Conservation (phyloP, 2,113 vertebrate species). For the Arizona elegans region DNA sequence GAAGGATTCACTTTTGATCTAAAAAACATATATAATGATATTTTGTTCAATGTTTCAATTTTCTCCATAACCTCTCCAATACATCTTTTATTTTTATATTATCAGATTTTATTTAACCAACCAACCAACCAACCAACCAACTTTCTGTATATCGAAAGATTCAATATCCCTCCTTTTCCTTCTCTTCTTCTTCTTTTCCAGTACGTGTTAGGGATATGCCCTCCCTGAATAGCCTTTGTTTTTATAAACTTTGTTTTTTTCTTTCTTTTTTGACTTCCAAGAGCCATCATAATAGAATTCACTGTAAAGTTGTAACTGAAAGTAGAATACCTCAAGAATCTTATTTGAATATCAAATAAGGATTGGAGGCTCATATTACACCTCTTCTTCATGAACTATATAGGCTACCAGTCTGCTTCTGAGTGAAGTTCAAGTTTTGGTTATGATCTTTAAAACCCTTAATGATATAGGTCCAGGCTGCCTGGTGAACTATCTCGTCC, state of each 20-base stretch:
- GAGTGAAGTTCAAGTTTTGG: not conserved
- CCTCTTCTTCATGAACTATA: not conserved
- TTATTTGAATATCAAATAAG: not conserved
- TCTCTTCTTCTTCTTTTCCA: not conserved
- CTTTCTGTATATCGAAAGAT: not conserved
- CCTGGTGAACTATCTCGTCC: not conserved
- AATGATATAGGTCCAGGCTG: not conserved
- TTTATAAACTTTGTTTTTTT: not conserved
- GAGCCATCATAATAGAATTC: not conserved
- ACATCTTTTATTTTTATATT: not conserved
- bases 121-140: not conserved
- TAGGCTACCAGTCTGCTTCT: not conserved
- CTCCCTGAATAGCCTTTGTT: not conserved
- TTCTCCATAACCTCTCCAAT: not conserved
- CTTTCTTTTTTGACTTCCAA: not conserved
- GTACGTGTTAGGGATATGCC: not conserved
- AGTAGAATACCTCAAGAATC: not conserved
- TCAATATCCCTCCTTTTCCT: not conserved
- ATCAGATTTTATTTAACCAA: not conserved
- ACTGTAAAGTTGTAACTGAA: not conserved
- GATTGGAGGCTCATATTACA: not conserved
- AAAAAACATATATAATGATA: not conserved
- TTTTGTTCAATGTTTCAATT: not conserved
- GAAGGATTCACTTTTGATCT: conserved; percentile 92
- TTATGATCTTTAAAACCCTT: not conserved